Conservation (phyloP, 2,888 invertebrate species). For the Galerucella nymphaeae region DNA sequence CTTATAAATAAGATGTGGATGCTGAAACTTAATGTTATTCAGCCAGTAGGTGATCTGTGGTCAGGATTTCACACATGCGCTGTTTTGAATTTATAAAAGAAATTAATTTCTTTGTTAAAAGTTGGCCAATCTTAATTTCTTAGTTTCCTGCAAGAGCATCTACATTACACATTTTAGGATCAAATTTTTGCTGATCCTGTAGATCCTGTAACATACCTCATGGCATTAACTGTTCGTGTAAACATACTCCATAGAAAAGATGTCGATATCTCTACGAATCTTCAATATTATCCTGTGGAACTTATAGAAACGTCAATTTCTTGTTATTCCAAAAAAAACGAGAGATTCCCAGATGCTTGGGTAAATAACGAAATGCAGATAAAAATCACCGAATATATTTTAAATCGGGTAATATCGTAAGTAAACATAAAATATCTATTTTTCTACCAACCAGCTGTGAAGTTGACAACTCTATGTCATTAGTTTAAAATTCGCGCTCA, state of each 20-base stretch:
- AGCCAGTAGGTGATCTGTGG: no score
- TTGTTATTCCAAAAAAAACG: not conserved
- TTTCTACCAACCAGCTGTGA: not conserved
- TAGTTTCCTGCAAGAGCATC: no score
- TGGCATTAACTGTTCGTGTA: not conserved
- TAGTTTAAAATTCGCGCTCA: no score
- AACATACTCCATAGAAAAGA: conserved; percentile 8
- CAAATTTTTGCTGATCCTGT: not conserved
- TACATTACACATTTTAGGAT: not conserved
- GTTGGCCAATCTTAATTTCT: no score
- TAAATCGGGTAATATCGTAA: conserved; percentile 37
- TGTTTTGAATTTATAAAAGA: no score
- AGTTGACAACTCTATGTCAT: no score
- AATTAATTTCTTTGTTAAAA: no score
- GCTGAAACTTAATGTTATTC: no score
- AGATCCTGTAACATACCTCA: not conserved
- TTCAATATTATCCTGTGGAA: not conserved
- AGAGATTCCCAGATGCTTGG: not conserved
- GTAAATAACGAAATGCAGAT: not conserved
- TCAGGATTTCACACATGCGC: no score
- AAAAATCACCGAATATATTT: conserved; percentile 5
- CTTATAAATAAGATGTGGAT: no score
- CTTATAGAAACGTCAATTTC: not conserved
- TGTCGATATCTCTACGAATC: not conserved
- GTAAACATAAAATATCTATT: conserved; percentile 13